Conservation (phyloP, 2,113 vertebrate genomes). For the Morone chrysops region DNA sequence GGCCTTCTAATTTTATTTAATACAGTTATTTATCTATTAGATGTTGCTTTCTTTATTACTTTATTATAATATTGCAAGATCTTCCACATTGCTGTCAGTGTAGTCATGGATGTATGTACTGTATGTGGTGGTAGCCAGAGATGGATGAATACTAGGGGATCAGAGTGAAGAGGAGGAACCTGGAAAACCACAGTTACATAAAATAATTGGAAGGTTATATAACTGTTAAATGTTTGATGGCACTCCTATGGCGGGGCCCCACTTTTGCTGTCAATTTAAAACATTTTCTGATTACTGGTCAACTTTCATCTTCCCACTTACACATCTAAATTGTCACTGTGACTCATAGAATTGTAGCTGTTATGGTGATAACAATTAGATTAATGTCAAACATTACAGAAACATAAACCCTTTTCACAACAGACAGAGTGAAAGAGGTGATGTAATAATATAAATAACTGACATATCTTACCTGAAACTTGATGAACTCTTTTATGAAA, state of each 20-base stretch:
- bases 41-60: background rate
- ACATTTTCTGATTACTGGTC: background rate
- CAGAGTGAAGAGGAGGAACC: background rate
- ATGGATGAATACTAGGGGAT: background rate
- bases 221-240: conserved; percentile 38
- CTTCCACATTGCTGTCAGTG: background rate
- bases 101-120: background rate
- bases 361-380: background rate
- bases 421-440: background rate
- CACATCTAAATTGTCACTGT: background rate
- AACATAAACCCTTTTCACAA: background rate
- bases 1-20: background rate
- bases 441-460: background rate
- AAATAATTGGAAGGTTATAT: conserved; percentile 59
- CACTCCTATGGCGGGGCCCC: background rate
- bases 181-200: conserved; percentile 40
- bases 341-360: background rate
- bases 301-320: background rate
- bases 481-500: background rate
- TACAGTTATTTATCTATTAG: background rate
- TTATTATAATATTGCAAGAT: background rate
- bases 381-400: background rate
- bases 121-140: background rate
- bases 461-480: background rate
- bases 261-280: conserved; percentile 7